A percentile compares a stretch with the other conserved stretches of the same genome.
phyloP scores from a whole-genome alignment of 2,888 invertebrate species.

The Tuberolachnus salignus region DNA sequence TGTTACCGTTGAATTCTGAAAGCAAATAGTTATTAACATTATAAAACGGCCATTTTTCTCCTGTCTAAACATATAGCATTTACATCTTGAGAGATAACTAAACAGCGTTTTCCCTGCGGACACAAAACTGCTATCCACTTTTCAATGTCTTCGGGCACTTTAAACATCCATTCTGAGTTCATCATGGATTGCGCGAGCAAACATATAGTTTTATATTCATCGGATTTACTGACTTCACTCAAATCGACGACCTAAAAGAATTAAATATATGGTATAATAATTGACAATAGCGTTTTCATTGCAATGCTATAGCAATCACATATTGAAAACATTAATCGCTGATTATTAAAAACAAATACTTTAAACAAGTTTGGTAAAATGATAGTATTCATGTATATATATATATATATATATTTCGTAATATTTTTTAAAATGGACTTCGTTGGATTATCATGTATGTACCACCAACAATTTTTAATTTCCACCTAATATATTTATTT shows the following conservation, averaged over 20 bases:
- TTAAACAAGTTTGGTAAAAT: not conserved
- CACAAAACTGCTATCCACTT: conserved; percentile 79
- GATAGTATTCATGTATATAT: no score
- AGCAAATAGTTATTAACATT: conserved; percentile 1
- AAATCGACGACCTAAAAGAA: conserved; percentile 15
- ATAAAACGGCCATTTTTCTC: not conserved
- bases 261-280: no score
- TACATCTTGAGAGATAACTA: conserved; percentile 79
- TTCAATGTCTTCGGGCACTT: conserved; percentile 78
- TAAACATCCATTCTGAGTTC: conserved; percentile 92
- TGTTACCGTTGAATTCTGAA: conserved; percentile 73
- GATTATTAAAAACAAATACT: not conserved
- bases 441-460: not conserved
- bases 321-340: not conserved
- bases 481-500: not conserved
- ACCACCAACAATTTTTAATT: no score
- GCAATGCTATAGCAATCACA: not conserved
- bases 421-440: not conserved
- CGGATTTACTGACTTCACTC: not conserved
- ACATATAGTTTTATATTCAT: conserved; percentile 12
- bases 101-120: conserved; percentile 80
- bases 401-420: no score
- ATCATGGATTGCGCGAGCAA: conserved; percentile 66
- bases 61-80: not conserved
- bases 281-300: no score